Base-by-base conservation (phyloP, 1,140 invertebrate species). In the Agrypnia vestita region DNA sequence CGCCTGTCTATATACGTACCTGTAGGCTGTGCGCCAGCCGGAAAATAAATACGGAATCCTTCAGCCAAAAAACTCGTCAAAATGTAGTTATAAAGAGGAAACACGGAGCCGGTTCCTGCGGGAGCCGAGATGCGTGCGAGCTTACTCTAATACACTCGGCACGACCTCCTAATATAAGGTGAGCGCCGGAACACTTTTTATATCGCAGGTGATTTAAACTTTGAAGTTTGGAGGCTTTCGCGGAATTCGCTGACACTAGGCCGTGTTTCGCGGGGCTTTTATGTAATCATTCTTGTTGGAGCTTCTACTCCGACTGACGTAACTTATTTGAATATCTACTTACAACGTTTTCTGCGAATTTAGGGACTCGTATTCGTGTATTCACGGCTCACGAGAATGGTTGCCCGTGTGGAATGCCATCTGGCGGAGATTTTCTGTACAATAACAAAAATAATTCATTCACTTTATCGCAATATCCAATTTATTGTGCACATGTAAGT, bases 31-130 rank as follows among this genome's bases (percentile, higher is more conserved):
- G 51, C 47, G 19, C 4, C 69, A 55, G 69, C 49, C 69, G 49
- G 47, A 55, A 76, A 76, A 59, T 76, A 76, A 76, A 76, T 76
- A 64, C 55, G 67, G 46, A 71, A 71, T 49, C 67, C 67, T 49
- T 49, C 59, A 62, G 56, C 55, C 56, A 76, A 76, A 76, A 76
- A 76, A 76, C 74, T 76, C 74, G 59, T 76, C 74, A 76, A 76
- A 76, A 76, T 62, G 74, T 76, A 76, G 74, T 76, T 76, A 76
- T 76, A 62, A 73, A 73, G 69, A 73, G 49, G 19, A 73, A 47
- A 53, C 69, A 73, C 69, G 69, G 53, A 73, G 15, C 67, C 17
- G 25, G 49, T 53, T 73, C 69, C 25, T 47, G 19, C 47, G 47
- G 21, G 69, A 73, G 51, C 25, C 47, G 69, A 55, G 35, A n/a